These are phyloP conservation scores for Carettochelys insculpta DNA, from an alignment of 2,113 vertebrate genomes.

Conservation along the genomic window DNA sequence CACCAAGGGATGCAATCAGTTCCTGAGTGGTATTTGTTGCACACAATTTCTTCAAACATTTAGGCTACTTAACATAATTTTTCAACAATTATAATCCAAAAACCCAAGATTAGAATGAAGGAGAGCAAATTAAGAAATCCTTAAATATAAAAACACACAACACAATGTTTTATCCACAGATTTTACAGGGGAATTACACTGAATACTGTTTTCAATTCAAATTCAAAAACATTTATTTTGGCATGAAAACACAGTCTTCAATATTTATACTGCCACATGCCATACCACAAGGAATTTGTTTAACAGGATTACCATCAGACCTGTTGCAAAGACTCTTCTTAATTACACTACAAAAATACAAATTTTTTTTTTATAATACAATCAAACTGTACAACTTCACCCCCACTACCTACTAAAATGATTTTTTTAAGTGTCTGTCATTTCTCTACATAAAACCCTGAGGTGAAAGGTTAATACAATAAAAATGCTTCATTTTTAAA, in stretches of 20 bases:
- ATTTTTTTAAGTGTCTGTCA: not conserved
- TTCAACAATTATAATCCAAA: not conserved
- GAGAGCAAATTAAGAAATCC: too few relatives aligned
- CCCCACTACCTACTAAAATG: constrained; percentile 21
- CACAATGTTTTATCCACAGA: not conserved
- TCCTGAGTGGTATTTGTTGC: constrained; percentile 41
- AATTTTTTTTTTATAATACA: constrained; percentile 41
- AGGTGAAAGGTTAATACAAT: constrained; percentile 17
- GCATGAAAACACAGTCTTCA: constrained; percentile 11
- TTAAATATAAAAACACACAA: not conserved
- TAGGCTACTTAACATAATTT: not conserved
- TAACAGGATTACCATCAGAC: not conserved
- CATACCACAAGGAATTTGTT: not conserved
- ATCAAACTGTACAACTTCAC: not conserved
- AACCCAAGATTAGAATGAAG: not conserved
- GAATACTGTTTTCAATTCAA: not conserved
- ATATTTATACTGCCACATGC: not conserved
- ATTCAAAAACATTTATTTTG: constrained; percentile 11
- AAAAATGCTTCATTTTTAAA: not conserved
- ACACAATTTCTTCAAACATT: not conserved
- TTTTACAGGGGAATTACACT: not conserved
- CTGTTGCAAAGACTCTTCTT: not conserved
- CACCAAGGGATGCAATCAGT: constrained; percentile 14
- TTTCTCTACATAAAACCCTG: constrained; percentile 48
- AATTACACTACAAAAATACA: constrained; percentile 44